Base-by-base conservation (phyloP, 1,140 invertebrate species). In the Drosophila elegans region DNA sequence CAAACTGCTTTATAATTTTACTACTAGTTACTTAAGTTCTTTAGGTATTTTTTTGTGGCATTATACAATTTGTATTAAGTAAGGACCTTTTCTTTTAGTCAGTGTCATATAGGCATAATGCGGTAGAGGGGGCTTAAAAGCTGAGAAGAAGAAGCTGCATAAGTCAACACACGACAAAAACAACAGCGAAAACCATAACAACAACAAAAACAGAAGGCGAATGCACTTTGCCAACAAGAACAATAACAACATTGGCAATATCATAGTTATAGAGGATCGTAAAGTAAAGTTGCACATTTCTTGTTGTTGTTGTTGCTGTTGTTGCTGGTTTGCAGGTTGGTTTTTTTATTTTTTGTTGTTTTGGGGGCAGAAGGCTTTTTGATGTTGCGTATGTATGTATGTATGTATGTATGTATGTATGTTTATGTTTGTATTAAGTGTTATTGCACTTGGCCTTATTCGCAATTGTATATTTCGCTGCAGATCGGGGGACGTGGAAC, bases 201-300 rank as follows among this genome's bases (percentile, higher is more conserved):
- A 72, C 44, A 81, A 64, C 29, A 68, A 52, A 62, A 77, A 63
- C 80, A 74, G 79, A 81, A 81, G 79, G 79, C 79, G 79, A 81
- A 82, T 82, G 80, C 74, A 71, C 80, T 82, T 64, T 52, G 63
- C 78, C 71, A 78, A 71, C 74, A 60, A 69, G 53, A 64, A 77
- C 36, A 74, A 60, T 52, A 80, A 54, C 29, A 60, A 45, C 63
- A 72, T 21, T 16, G 55, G 56, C 59, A 55, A 51, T 60, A 81
- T 64, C 76, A 66, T 64, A 81, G 79, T 78, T 66, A 80, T 71
- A 78, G 63, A 77, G 63, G 67, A 68, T 67, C 82, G 69, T 68
- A 78, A 82, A 74, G 77, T 78, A 69, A 60, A 75, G 77, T 80
- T 80, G 63, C 74, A 64, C 52, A 51, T 48, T 64, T 78, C 46